phyloP scores from a whole-genome alignment of 2,797 vertebrate genomes.

The Siniperca scherzeri region DNA sequence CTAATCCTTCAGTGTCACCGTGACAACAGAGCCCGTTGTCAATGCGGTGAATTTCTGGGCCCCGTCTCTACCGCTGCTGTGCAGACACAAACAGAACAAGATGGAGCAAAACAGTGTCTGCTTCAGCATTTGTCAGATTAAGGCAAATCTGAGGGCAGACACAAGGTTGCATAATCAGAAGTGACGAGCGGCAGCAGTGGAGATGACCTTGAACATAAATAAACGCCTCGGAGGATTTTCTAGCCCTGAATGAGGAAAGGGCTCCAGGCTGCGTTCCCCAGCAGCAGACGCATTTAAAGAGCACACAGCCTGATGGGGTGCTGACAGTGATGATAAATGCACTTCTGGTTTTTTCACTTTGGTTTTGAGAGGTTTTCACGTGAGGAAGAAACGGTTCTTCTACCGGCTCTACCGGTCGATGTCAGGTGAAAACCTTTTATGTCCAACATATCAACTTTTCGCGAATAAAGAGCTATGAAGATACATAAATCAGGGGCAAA shows the following conservation, averaged over 20 bases:
- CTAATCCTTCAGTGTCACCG: slow-evolving; percentile 15
- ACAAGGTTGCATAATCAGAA: slow-evolving; percentile 35
- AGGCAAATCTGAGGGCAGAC: slow-evolving; percentile 32
- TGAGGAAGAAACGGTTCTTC: not conserved
- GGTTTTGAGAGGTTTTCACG: not conserved
- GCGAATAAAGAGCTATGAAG: not conserved
- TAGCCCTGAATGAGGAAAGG: slow-evolving; percentile 11
- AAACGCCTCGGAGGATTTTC: slow-evolving; percentile 28
- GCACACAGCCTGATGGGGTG: not conserved
- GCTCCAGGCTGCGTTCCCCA: not conserved
- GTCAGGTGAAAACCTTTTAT: not conserved
- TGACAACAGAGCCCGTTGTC: slow-evolving; percentile 2
- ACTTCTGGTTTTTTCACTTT: not conserved
- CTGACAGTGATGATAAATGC: not conserved
- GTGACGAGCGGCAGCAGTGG: slow-evolving; percentile 12
- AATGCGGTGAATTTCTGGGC: not conserved
- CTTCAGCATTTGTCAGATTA: slow-evolving; percentile 31
- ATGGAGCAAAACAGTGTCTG: slow-evolving; percentile 6
- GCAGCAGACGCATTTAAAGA: not conserved
- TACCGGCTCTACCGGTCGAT: too few species aligned
- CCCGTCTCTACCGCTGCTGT: not conserved
- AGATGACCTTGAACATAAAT: slow-evolving; percentile 40
- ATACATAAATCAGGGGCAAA: not conserved
- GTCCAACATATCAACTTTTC: not conserved
- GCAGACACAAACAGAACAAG: slow-evolving; percentile 12